phyloP scores from a whole-genome alignment of 2,888 invertebrate species.

The Crepidodera aurea region DNA sequence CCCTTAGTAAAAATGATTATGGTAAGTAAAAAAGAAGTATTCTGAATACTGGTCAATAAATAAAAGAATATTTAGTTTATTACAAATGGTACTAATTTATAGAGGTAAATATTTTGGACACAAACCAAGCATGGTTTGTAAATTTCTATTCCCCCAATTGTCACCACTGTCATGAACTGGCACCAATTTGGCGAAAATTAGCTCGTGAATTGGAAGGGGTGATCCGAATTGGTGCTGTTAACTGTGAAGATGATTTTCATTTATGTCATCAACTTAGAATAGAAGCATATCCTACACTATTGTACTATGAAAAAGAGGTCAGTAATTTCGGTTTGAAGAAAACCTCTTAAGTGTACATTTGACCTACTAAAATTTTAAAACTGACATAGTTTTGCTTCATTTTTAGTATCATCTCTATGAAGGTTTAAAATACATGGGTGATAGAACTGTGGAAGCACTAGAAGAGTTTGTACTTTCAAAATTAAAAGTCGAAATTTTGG shows the following conservation, averaged over 20 bases:
- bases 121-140: slow-evolving; percentile 80
- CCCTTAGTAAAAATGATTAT: slow-evolving; percentile 77
- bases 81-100: slow-evolving; percentile 46
- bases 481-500: slow-evolving; percentile 61
- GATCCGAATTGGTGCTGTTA: slow-evolving; percentile 81
- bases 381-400: too few species aligned
- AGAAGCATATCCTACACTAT: slow-evolving; percentile 76
- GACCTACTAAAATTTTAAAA: too few species aligned
- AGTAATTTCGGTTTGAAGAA: slow-evolving; percentile 5
- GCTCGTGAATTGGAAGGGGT: slow-evolving; percentile 81
- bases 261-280: slow-evolving; percentile 81
- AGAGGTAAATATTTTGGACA: slow-evolving; percentile 63
- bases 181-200: slow-evolving; percentile 82
- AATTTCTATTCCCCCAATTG: slow-evolving; percentile 90
- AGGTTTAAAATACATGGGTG: slow-evolving; percentile 69
- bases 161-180: slow-evolving; percentile 83
- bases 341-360: too few species aligned
- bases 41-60: background rate
- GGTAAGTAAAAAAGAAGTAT: slow-evolving; percentile 68
- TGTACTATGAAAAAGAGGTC: slow-evolving; percentile 68
- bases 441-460: slow-evolving; percentile 67
- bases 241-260: slow-evolving; percentile 85
- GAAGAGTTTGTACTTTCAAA: slow-evolving; percentile 71
- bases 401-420: slow-evolving; percentile 66
- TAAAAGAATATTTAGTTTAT: too few species aligned